These are phyloP conservation scores for Acinonyx jubatus DNA, from an alignment of 2,113 vertebrate genomes.

Conservation along the genomic window DNA sequence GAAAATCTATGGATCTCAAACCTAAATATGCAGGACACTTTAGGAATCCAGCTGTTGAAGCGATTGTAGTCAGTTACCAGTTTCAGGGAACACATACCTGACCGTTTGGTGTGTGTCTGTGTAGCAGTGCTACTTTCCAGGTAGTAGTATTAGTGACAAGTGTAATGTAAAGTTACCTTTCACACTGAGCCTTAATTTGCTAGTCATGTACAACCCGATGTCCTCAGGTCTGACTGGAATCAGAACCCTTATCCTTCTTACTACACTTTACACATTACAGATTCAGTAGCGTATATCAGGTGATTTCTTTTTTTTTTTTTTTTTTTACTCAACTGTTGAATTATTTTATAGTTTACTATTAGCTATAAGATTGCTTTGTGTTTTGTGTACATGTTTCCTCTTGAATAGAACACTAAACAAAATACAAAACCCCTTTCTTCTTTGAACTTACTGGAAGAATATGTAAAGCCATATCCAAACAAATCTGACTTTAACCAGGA, in stretches of 20 bases:
- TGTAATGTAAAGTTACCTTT: background rate
- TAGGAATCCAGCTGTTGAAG: background rate
- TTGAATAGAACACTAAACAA: background rate
- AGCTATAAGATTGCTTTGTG: background rate
- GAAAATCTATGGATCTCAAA: background rate
- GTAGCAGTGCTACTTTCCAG: background rate
- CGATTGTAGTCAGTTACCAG: background rate
- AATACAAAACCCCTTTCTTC: background rate
- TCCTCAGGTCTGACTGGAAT: background rate
- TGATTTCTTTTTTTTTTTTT: background rate
- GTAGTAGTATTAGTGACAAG: background rate
- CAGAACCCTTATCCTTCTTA: background rate
- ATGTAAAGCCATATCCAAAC: background rate
- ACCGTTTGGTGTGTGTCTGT: background rate
- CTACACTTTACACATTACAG: background rate
- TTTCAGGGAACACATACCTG: background rate
- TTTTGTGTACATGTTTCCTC: background rate
- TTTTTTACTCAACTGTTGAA: background rate
- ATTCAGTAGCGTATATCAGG: background rate
- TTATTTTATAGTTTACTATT: background rate
- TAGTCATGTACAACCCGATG: background rate
- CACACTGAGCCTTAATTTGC: background rate
- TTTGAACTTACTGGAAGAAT: background rate
- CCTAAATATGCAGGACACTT: background rate
- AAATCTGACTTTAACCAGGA: background rate